phyloP scores from a whole-genome alignment of 2,888 invertebrate species.

The Dynastes maya region DNA sequence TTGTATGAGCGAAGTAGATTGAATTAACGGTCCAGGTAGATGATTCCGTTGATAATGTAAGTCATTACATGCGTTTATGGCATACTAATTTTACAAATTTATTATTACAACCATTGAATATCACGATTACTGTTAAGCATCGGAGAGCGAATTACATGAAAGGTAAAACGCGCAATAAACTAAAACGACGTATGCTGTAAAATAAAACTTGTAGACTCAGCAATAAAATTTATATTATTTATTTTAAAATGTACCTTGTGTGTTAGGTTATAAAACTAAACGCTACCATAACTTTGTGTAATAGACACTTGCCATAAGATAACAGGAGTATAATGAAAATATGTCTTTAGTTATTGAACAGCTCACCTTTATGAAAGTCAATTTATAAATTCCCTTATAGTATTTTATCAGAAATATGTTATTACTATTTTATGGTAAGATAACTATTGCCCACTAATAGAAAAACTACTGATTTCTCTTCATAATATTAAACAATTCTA shows the following conservation, averaged over 20 bases:
- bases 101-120: slow-evolving; percentile 36
- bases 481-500: too few relatives aligned
- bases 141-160: slow-evolving; percentile 13
- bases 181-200: slow-evolving; percentile 3
- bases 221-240: slow-evolving; percentile 18
- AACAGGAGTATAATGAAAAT: not conserved
- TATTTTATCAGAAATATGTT: too few relatives aligned
- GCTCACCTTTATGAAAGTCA: not conserved
- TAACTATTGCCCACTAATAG: too few relatives aligned
- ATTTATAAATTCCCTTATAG: too few relatives aligned
- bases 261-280: too few relatives aligned
- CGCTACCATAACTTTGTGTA: not conserved
- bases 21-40: slow-evolving; percentile 33
- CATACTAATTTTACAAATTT: slow-evolving; percentile 39
- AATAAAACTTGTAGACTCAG: slow-evolving; percentile 24
- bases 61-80: slow-evolving; percentile 32
- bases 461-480: too few relatives aligned
- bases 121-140: not conserved
- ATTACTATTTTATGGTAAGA: too few relatives aligned
- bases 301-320: not conserved
- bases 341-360: not conserved
- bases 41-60: slow-evolving; percentile 18
- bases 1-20: slow-evolving; percentile 2
- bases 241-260: slow-evolving; percentile 3
- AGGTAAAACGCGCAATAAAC: slow-evolving; percentile 31